Percentiles rank a stretch among this genome's conserved stretches.
Conservation (phyloP, 2,113 vertebrate species). For the Sylvia atricapilla region DNA sequence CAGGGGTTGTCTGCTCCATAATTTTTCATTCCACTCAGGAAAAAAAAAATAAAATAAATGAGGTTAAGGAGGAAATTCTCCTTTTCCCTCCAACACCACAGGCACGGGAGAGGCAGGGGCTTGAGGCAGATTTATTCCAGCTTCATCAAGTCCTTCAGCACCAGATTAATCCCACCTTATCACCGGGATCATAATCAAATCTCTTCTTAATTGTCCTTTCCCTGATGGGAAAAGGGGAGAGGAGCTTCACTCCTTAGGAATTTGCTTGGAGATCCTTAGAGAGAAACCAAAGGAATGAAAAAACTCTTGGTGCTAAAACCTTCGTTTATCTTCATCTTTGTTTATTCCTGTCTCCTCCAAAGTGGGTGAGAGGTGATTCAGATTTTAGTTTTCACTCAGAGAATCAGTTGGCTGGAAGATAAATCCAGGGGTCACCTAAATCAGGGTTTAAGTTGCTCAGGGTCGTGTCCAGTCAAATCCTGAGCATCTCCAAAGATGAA, state of each 20-base stretch:
- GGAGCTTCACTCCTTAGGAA: neutral
- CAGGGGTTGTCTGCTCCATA: neutral
- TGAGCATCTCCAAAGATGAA: neutral
- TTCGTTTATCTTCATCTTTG: neutral
- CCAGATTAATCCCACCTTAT: neutral
- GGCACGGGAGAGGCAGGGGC: fast-evolving
- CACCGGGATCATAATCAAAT: neutral
- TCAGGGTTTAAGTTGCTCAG: neutral
- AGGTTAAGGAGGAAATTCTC: neutral
- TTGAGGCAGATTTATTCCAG: neutral
- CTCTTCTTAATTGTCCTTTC: neutral
- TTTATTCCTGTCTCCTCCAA: neutral
- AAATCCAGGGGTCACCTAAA: neutral
- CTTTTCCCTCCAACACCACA: neutral
- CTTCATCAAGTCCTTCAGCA: neutral
- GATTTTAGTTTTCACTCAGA: neutral
- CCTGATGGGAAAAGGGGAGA: neutral
- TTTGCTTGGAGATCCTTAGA: neutral
- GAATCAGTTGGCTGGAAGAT: neutral
- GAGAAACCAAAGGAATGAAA: neutral
- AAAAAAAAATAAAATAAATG: neutral
- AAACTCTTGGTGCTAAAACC: neutral
- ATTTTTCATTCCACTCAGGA: neutral
- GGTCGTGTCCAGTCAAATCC: neutral
- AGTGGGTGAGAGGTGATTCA: neutral